Evolutionary conservation across 2,113 vertebrate species (phyloP).

Genomic region (Lethenteron reissneri): DNA sequence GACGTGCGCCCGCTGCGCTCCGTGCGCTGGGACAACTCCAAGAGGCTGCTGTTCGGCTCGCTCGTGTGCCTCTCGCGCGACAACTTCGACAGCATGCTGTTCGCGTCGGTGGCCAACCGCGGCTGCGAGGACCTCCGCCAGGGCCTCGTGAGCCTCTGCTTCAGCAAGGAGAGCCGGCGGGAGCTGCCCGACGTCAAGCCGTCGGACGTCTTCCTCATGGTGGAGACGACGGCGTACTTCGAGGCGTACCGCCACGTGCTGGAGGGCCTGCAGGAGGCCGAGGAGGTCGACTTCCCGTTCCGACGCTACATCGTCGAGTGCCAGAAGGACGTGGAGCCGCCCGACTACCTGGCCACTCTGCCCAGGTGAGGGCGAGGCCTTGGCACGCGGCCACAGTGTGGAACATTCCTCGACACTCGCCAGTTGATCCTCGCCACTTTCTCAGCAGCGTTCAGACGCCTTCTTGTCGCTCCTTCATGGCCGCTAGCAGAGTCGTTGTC

Average conservation of each 20-base stretch:
- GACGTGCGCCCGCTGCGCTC: slow-evolving; percentile 15
- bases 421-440: no score
- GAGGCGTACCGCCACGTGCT: slow-evolving; percentile 18
- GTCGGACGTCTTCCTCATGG: slow-evolving; percentile 32
- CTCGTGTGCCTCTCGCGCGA: slow-evolving; percentile 69
- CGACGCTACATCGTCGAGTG: slow-evolving; percentile 16
- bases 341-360: slow-evolving; percentile 11
- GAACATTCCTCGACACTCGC: no score
- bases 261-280: slow-evolving; percentile 16
- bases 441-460: no score
- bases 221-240: slow-evolving; percentile 18
- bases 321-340: slow-evolving; percentile 9
- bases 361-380: no score
- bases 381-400: no score
- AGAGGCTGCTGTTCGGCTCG: slow-evolving; percentile 59
- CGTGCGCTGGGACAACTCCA: slow-evolving; percentile 73
- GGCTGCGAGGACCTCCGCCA: slow-evolving; percentile 24
- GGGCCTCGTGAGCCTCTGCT: slow-evolving; percentile 43
- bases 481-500: no score
- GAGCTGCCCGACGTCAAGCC: slow-evolving; percentile 29
- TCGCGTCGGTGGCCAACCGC: slow-evolving; percentile 54
- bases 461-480: no score
- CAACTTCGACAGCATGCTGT: slow-evolving; percentile 59
- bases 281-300: slow-evolving; percentile 12
- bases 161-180: slow-evolving; percentile 35